Evolutionary conservation across 2,113 vertebrate species (phyloP).

Genomic region (Desmodus rotundus): DNA sequence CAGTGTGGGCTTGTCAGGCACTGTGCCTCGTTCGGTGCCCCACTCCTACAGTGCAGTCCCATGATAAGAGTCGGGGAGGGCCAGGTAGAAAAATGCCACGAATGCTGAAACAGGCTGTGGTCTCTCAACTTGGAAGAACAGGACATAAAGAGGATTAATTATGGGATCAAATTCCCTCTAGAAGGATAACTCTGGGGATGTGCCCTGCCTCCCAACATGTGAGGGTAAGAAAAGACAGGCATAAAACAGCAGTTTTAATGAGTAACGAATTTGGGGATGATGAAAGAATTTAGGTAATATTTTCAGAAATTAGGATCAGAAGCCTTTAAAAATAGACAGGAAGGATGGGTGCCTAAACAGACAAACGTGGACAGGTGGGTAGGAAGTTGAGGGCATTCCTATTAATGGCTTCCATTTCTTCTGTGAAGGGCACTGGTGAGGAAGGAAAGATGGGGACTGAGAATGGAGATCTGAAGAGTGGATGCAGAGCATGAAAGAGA

Average conservation of each 20-base stretch:
- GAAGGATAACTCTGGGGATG: neutral
- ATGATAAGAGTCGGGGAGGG: accelerated
- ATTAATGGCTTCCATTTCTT: neutral
- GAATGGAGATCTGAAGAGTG: neutral
- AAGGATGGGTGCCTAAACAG: neutral
- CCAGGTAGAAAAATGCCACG: neutral
- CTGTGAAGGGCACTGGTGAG: neutral
- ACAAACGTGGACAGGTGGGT: neutral
- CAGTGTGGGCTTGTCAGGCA: neutral
- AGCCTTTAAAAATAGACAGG: neutral
- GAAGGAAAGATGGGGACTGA: neutral
- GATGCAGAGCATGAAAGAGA: neutral
- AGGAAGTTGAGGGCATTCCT: neutral
- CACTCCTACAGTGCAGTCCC: neutral
- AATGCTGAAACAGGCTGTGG: neutral
- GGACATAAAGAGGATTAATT: neutral
- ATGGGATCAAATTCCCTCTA: neutral
- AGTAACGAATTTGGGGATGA: neutral
- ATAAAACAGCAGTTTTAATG: neutral
- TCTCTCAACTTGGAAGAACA: neutral
- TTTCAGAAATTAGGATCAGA: neutral
- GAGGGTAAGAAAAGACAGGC: neutral
- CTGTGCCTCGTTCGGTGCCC: neutral
- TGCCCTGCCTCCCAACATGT: neutral
- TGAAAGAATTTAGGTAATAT: neutral